phyloP scores from a whole-genome alignment of 2,888 invertebrate species.

The Agonopterix alstromeriana region DNA sequence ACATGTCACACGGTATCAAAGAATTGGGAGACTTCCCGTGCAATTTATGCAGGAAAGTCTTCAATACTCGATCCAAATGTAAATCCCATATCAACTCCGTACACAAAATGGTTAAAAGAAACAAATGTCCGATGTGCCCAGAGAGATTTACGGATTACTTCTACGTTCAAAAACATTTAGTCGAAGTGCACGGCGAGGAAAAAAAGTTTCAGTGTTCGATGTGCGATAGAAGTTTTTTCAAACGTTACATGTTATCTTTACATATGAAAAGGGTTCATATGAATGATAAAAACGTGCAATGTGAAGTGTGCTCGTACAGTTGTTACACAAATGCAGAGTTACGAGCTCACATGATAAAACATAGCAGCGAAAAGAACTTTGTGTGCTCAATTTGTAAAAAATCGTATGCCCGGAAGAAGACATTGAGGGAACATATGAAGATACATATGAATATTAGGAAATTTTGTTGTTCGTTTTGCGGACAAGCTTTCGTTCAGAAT shows the following conservation, averaged over 20 bases:
- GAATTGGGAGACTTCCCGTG: conserved; percentile 36
- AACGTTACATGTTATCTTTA: conserved; percentile 5
- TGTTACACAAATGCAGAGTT: conserved; percentile 37
- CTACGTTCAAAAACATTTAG: conserved; percentile 48
- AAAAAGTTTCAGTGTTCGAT: conserved; percentile 53
- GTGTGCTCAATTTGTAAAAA: conserved; percentile 37
- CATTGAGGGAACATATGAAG: conserved; percentile 31
- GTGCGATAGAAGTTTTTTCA: conserved; percentile 37
- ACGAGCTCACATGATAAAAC: conserved; percentile 31
- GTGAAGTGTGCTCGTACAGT: conserved; percentile 37
- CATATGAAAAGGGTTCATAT: conserved; percentile 47
- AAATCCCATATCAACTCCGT: conserved; percentile 47
- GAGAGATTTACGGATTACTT: conserved; percentile 54
- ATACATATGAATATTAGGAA: conserved; percentile 33
- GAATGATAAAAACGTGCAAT: conserved; percentile 42
- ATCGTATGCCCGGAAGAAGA: conserved; percentile 29
- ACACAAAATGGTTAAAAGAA: conserved; percentile 41
- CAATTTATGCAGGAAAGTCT: conserved; percentile 44
- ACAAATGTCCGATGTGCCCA: conserved; percentile 49
- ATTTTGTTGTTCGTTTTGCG: conserved; percentile 28
- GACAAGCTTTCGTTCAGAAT: conserved; percentile 29
- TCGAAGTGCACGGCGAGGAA: conserved; percentile 39
- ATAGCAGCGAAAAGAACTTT: conserved; percentile 28
- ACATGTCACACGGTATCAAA: conserved; percentile 39
- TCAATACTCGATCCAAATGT: conserved; percentile 38